Base-by-base conservation (phyloP, 2,113 vertebrate species). In the Carollia perspicillata region DNA sequence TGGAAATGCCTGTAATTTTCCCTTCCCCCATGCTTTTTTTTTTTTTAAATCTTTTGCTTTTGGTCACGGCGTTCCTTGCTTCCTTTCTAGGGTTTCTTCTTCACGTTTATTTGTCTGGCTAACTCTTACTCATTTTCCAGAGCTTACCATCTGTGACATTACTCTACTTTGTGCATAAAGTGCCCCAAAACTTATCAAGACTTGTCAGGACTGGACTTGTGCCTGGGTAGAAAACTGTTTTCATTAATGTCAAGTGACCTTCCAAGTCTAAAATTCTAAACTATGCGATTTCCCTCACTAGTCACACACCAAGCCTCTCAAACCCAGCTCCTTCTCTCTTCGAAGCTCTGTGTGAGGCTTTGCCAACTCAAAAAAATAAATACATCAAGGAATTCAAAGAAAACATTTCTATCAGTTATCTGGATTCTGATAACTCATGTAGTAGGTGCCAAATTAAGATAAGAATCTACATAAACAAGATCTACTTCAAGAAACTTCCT, bases 401-500 rank as follows among this genome's bases (percentile, higher is more conserved):
- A 94, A 93, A 97, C 33, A 92, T 92, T 78, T 89, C 42, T 65
- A 30, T 78, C 60, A 77, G 55, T 35, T 95, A 63, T 95, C 72
- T 95, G 47, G 14, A 77, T 88, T 96, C 65, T 55, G 80, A 95
- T 89, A 84, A 74, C 26, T 91, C 49, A 49, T 4, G 0, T 28
- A 80, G 14, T 53, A 90, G 20, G 35, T 95, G 79, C 74, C 86
- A 92, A 93, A 65, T 74, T 85, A 83, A 88, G 85, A 91, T 89
- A 97, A 89, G 17, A 9, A 91, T 96, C 90, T 91, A 44, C 68
- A 90, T 86, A 93, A 90, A 86, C 35, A 94, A 92, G 66, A 71
- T 40, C 35, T 33, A 60, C 37, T 92, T 92, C 47, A 66, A 26
- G 12, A 84, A 94, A 86, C 47, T 96, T 79, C 60, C 69, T 94